These are phyloP conservation scores for crab-eating macaque (Macaca fascicularis) DNA, from an alignment of 2,113 vertebrate species.

Conservation along the genomic window T2T-MFA8v1.1 NC_088395.1:27945001-27945500, in stretches of 20 bases:
- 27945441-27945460: neutral
- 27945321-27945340: neutral
- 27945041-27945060: neutral
- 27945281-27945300: neutral
- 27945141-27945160: neutral
- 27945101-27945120: neutral
- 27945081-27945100: neutral
- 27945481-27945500: neutral
- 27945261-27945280: neutral
- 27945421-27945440: neutral
- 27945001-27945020: neutral
- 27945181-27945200: neutral
- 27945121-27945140: neutral
- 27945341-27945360: neutral
- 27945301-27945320: neutral
- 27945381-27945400: neutral
- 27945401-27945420: constrained; percentile 1
- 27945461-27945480: constrained; percentile 17
- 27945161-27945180: neutral
- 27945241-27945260: neutral
- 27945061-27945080: neutral
- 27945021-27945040: constrained; percentile 1
- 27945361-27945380: constrained; percentile 26
- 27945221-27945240: neutral
- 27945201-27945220: neutral